Evolutionary conservation across 2,888 invertebrate species (phyloP), one percentile per base, ranked within the genome.

Genomic region (Cancer borealis): DNA sequence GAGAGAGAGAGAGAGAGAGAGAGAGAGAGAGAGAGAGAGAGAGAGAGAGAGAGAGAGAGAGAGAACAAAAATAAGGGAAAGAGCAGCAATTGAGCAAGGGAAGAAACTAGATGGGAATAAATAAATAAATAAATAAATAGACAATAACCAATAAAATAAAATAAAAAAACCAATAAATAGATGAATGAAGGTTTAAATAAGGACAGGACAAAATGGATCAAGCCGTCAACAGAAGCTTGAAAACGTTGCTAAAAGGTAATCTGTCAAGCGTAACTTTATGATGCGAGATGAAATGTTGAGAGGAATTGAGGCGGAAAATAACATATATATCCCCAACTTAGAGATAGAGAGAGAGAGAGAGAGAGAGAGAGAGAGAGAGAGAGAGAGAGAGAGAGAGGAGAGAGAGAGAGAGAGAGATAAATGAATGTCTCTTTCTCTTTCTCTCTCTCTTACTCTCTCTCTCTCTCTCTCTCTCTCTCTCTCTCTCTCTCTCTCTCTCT

Each of bases 1-100:
- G 79, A 79, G 30, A n/a, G 79, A 79, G 79, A 79, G 79, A 79
- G 79, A 30, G 30, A 79, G 79, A 79, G 30, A 79, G 66, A 66
- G n/a, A 21, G 21, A 21, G 17, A 66, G 66, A 66, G n/a, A 21
- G n/a, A 21, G 66, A 66, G 66, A 21, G 21, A 21, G 66, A 66
- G n/a, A 66, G 21, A 66, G 66, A 66, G 66, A 21, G 21, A 66
- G 17, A 21, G n/a, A 21, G 17, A 4, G 10, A 21, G 0, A 21
- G 66, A 66, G 66, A 21, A 21, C 4, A 21, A 66, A 21, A 21
- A 66, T 10, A 54, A 54, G 54, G 54, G 17, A 17, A 54, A 54
- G 54, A 54, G 3, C 10, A 17, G 54, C 10, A 54, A 54, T 10
- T 14, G 54, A 3, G 6, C n/a, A 73, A 26, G 26, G n/a, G 26